Conservation (phyloP, 2,797 vertebrate species). For the Centroberyx gerrardi region DNA sequence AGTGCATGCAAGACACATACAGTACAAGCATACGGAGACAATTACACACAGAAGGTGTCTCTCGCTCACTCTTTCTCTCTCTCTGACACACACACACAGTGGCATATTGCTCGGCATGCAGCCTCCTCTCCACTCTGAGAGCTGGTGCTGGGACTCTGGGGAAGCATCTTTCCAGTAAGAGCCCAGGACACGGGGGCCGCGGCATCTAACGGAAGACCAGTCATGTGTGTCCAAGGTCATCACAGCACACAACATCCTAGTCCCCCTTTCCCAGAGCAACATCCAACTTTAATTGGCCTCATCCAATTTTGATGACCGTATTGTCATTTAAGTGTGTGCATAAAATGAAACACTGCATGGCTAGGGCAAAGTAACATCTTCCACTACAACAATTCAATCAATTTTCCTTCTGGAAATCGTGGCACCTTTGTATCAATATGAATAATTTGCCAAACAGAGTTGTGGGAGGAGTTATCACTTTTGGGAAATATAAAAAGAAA, state of each 20-base stretch:
- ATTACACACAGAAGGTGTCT: neutral
- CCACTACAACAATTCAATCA: too few relatives aligned
- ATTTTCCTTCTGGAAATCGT: neutral
- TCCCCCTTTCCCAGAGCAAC: constrained; percentile 41
- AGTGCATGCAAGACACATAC: neutral
- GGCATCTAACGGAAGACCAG: constrained; percentile 43
- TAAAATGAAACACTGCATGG: constrained; percentile 30
- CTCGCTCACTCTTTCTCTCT: too few relatives aligned
- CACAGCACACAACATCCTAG: constrained; percentile 33
- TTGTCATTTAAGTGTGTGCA: constrained; percentile 57
- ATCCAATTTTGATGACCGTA: constrained; percentile 73
- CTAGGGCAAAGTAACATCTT: neutral
- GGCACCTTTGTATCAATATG: neutral
- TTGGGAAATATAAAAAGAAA: too few relatives aligned
- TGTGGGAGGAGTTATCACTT: neutral
- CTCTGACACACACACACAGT: constrained; percentile 2
- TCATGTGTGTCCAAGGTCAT: constrained; percentile 66
- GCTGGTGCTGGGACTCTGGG: constrained; percentile 37
- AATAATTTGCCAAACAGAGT: neutral
- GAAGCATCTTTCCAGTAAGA: constrained; percentile 57
- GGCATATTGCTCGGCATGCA: constrained; percentile 4
- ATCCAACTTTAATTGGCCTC: constrained; percentile 71
- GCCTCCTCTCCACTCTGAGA: constrained; percentile 44
- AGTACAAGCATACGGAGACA: neutral
- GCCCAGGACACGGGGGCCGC: constrained; percentile 51